Base-by-base conservation (phyloP, 2,888 invertebrate species). In the Gnatocerus cornutus region DNA sequence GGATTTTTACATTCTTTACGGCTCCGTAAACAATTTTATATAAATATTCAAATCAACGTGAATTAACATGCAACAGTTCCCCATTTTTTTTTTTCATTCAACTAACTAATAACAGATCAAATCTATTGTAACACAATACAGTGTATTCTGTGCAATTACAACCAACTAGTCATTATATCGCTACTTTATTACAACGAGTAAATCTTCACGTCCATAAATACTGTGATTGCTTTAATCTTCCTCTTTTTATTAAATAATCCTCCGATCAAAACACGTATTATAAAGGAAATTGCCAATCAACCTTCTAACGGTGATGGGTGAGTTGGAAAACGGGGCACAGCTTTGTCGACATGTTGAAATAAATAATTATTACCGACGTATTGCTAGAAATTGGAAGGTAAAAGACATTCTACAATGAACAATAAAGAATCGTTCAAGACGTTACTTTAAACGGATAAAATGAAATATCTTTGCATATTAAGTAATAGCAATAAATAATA, bases 1-100 rank as follows among this genome's bases (percentile, higher is more conserved):
- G 46, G 45, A 64, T 65, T 56, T 63, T 65, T 65, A 65, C 65
- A 65, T 65, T 65, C 65, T 65, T 65, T 65, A 56, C 52, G 46
- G 65, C 65, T 65, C 37, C 56, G 56, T 56, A 65, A 65, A 65
- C 65, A 56, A 65, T 65, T 65, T 65, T 65, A 64, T 55, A 64
- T 64, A 65, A 65, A 65, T 65, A 56, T 65, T 65, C 65, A 65
- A n/a, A 53, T 16, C 56, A 52, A 46, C 46, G 4, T n/a, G n/a
- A 33, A 55, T 55, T 37, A 63, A 50, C n/a, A n/a, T n/a, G n/a
- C n/a, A n/a, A n/a, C n/a, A n/a, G n/a, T n/a, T 63, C 41, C 39
- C 50, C 27, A 29, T 29, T 12, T 21, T n/a, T 37, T 58, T 43
- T 30, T 58, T 43, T 10, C 52, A 43, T 58, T 58, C 58, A 58